A percentile compares a stretch with the other conserved stretches of the same genome.
Evolutionary conservation across 2,888 invertebrate genomes (phyloP).

Genomic region (Eristalis arbustorum): DNA sequence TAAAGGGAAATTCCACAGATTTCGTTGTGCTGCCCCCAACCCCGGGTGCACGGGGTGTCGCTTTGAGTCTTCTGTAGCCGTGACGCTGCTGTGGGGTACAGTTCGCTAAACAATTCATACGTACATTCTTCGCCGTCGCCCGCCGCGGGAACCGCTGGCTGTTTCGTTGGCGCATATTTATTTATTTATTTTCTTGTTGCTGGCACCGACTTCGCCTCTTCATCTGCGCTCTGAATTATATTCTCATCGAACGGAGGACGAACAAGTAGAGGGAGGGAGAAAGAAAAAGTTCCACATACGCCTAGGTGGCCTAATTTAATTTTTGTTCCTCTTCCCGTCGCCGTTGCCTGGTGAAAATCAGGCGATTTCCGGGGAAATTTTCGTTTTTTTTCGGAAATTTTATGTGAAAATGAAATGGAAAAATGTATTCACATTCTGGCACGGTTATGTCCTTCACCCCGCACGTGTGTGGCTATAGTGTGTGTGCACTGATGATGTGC

Average conservation of each 20-base stretch:
- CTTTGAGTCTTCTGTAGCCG: background rate
- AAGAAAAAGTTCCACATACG: conserved; percentile 53
- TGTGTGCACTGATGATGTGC: conserved; percentile 13
- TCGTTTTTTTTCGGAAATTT: background rate
- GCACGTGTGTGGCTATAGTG: conserved; percentile 21
- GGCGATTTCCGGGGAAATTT: conserved; percentile 34
- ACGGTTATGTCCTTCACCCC: conserved; percentile 23
- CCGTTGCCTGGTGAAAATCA: background rate
- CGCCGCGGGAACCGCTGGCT: background rate
- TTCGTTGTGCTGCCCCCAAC: background rate
- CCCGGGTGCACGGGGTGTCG: background rate
- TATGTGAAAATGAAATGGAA: conserved; percentile 49
- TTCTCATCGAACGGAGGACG: background rate
- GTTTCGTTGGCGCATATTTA: background rate
- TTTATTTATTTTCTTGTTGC: background rate
- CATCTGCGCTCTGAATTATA: background rate
- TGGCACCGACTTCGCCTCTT: background rate
- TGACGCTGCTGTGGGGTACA: background rate
- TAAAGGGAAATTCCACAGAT: conserved; percentile 15
- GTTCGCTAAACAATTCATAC: conserved; percentile 25
- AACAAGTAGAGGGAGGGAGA: background rate
- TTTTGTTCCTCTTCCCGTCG: background rate
- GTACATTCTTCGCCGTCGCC: background rate
- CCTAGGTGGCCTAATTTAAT: conserved; percentile 42
- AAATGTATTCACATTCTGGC: conserved; percentile 52